Percentiles rank a stretch among this genome's conserved stretches.
Conservation (phyloP, 2,888 invertebrate genomes). For the Dyspetes luteomarginatus region DNA sequence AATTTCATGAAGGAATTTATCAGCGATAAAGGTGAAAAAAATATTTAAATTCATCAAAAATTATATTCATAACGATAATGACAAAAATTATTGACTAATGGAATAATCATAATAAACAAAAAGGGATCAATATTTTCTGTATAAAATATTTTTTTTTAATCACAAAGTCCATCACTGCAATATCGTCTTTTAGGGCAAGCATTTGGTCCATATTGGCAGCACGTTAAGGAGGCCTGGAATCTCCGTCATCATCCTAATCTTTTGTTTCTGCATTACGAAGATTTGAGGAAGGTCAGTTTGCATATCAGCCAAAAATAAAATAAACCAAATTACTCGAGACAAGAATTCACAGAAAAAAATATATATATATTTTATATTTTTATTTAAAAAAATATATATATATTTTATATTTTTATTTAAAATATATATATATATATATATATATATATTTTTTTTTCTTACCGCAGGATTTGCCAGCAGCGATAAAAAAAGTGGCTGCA, state of each 20-base stretch:
- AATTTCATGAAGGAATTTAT: slow-evolving; percentile 72
- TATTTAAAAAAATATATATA: no score
- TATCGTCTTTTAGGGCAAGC: slow-evolving; percentile 84
- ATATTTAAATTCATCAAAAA: slow-evolving; percentile 42
- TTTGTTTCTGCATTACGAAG: slow-evolving; percentile 92
- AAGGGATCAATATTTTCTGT: no score
- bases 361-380: no score
- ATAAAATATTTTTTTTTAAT: no score
- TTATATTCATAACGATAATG: neutral
- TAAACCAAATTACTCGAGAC: neutral
- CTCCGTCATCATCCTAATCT: slow-evolving; percentile 88
- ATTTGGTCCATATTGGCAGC: slow-evolving; percentile 92
- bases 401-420: no score
- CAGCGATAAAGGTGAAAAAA: slow-evolving; percentile 74
- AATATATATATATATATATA: no score
- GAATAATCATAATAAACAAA: no score
- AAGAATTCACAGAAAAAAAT: slow-evolving; percentile 16
- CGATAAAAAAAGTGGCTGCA: slow-evolving; percentile 86
- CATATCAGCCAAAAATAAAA: neutral
- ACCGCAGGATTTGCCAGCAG: slow-evolving; percentile 86
- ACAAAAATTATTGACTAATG: no score
- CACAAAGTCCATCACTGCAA: no score
- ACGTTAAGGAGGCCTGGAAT: slow-evolving; percentile 91
- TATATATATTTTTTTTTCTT: slow-evolving; percentile 21
- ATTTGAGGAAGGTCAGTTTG: slow-evolving; percentile 87